Conservation (phyloP, 2,797 vertebrate genomes). For the Chloroceryle amazona region DNA sequence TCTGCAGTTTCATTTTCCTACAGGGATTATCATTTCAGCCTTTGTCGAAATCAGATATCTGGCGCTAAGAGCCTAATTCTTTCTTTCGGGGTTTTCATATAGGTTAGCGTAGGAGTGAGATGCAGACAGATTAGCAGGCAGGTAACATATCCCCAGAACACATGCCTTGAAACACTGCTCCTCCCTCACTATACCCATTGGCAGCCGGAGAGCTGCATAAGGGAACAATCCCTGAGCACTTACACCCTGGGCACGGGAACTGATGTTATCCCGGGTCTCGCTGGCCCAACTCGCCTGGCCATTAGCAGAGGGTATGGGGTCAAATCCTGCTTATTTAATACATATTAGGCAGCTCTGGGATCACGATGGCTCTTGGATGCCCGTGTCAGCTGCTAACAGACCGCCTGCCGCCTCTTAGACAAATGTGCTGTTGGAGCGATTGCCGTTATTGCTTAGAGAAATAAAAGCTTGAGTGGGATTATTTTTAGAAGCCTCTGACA, state of each 20-base stretch:
- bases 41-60: conserved; percentile 8
- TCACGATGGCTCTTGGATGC: background rate
- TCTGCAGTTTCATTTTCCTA: background rate
- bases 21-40: background rate
- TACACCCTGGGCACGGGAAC: background rate
- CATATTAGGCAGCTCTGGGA: background rate
- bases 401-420: background rate
- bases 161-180: background rate
- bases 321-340: background rate
- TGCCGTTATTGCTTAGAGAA: background rate
- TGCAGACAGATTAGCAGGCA: conserved; percentile 40
- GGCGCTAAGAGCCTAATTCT: background rate
- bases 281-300: background rate
- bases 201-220: background rate
- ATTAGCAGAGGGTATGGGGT: conserved; percentile 1
- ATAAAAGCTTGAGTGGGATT: conserved; percentile 22
- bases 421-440: background rate
- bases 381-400: background rate
- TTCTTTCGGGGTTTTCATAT: conserved; percentile 35
- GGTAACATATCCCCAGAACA: conserved; percentile 39
- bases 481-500: conserved; percentile 58
- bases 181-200: conserved; percentile 26
- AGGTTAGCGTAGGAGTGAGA: conserved; percentile 49
- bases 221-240: background rate
- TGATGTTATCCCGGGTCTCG: background rate